A percentile compares a stretch with the other conserved stretches of the same genome.
Evolutionary conservation across 2,113 vertebrate species (phyloP).

Genomic region (Chloropsis cyanopogon): DNA sequence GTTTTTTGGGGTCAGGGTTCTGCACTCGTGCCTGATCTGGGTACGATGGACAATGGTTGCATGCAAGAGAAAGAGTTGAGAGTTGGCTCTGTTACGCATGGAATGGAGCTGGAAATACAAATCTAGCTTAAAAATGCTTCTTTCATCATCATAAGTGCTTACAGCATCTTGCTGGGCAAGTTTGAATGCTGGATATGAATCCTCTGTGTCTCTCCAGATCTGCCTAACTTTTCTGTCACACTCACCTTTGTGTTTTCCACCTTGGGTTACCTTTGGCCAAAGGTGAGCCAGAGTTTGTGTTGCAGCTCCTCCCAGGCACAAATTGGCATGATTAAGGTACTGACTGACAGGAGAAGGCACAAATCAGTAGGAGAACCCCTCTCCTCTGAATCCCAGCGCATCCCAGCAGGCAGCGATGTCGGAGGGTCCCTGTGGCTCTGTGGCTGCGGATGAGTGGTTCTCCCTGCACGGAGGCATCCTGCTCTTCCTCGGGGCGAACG

Average conservation of each 20-base stretch:
- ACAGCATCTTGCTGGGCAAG: neutral
- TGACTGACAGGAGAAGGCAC: neutral
- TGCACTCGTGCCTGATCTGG: neutral
- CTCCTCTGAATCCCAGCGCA: neutral
- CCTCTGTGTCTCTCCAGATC: neutral
- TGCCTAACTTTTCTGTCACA: neutral
- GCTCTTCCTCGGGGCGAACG: neutral
- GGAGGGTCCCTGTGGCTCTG: accelerated
- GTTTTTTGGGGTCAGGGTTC: neutral
- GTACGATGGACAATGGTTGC: accelerated
- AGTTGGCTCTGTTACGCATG: neutral
- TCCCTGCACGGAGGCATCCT: neutral
- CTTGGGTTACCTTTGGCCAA: neutral
- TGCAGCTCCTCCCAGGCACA: neutral
- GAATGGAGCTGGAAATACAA: neutral
- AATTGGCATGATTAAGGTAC: neutral
- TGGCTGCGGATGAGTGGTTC: neutral
- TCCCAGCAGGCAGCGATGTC: accelerated
- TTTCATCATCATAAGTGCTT: neutral
- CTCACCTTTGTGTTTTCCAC: neutral
- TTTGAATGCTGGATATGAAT: neutral
- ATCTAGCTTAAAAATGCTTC: neutral
- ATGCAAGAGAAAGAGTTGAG: accelerated
- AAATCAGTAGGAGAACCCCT: neutral
- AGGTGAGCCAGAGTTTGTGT: neutral